These are phyloP conservation scores for Clarias laeviceps DNA, from an alignment of 2,797 vertebrate genomes.

Conservation along the genomic window DNA sequence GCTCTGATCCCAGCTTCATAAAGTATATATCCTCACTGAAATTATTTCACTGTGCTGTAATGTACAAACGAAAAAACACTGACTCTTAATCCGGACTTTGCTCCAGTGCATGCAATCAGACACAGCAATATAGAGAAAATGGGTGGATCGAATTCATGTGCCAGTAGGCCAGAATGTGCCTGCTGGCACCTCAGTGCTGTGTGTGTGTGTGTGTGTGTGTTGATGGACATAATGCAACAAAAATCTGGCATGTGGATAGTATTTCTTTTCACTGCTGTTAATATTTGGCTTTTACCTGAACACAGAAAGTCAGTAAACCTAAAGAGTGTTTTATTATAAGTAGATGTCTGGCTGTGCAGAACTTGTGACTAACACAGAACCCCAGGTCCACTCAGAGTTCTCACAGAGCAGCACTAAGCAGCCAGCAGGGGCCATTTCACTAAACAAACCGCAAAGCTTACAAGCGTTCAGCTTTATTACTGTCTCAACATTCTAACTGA, in stretches of 20 bases:
- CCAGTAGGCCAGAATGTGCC: not conserved
- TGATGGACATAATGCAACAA: not conserved
- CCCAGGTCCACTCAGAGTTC: not conserved
- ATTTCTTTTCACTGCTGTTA: not conserved
- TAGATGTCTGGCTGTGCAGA: not conserved
- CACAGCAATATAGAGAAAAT: too few species aligned
- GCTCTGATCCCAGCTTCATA: too few species aligned
- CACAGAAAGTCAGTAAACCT: too few species aligned
- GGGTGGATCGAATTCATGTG: not conserved
- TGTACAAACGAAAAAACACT: too few species aligned
- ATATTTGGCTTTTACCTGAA: not conserved
- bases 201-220: not conserved
- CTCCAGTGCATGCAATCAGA: too few species aligned
- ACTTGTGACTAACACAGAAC: not conserved
- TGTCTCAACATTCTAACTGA: too few species aligned
- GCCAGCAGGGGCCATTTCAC: not conserved
- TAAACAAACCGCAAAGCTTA: not conserved
- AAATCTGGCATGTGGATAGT: not conserved
- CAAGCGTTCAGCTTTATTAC: not conserved
- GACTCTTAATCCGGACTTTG: too few species aligned
- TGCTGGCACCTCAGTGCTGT: not conserved
- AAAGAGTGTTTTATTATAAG: not conserved
- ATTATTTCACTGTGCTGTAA: too few species aligned
- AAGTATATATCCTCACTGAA: too few species aligned
- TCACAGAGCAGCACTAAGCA: constrained; percentile 7